These are phyloP conservation scores for Phaonia tiefii DNA, from an alignment of 2,888 invertebrate species.

Conservation along the genomic window DNA sequence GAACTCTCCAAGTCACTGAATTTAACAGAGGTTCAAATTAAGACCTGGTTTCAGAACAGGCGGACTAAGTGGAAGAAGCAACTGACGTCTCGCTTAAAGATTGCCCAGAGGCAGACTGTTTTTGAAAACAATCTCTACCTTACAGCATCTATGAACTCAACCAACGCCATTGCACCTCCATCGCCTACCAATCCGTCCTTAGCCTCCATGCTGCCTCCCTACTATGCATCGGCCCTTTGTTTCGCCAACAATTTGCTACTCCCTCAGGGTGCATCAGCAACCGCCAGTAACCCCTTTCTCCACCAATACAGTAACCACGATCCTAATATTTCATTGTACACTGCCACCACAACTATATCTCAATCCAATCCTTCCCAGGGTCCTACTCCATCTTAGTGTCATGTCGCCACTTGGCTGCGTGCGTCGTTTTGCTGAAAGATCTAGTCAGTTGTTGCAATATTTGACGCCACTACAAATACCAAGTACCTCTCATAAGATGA, in stretches of 20 bases:
- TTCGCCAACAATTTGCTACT: constrained; percentile 63
- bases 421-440: too few species aligned
- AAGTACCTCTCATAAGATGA: too few species aligned
- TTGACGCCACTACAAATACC: too few species aligned
- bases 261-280: too few species aligned
- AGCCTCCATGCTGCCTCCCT: constrained; percentile 66
- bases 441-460: too few species aligned
- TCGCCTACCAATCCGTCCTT: background rate
- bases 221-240: constrained; percentile 71
- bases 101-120: constrained; percentile 92
- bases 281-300: too few species aligned
- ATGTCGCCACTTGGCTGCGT: too few species aligned
- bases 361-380: too few species aligned
- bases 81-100: constrained; percentile 92
- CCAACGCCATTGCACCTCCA: background rate
- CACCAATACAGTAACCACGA: too few species aligned
- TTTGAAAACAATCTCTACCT: constrained; percentile 83
- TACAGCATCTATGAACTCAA: constrained; percentile 81
- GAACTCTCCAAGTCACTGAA: constrained; percentile 96
- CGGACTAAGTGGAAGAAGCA: constrained; percentile 98
- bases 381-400: too few species aligned
- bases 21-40: constrained; percentile 93
- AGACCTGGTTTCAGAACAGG: constrained; percentile 98
- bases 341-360: too few species aligned
- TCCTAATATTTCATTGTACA: too few species aligned